A percentile compares a stretch with the other conserved stretches of the same genome.
phyloP scores from a whole-genome alignment of 2,888 invertebrate genomes.

The Idaea aversata region DNA sequence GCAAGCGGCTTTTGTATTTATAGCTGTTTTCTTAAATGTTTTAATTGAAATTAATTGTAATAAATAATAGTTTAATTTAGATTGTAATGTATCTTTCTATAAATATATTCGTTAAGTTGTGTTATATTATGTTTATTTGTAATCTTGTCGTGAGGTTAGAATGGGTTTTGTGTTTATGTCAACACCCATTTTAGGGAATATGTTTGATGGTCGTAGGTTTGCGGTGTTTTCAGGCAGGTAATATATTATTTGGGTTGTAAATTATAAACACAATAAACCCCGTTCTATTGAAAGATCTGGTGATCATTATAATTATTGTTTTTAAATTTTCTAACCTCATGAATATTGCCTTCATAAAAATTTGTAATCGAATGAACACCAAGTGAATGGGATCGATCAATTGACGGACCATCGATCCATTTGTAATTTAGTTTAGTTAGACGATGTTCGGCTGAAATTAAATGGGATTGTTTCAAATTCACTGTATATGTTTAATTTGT shows the following conservation, averaged over 20 bases:
- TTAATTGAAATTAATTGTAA: slow-evolving; percentile 19
- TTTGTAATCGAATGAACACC: slow-evolving; percentile 21
- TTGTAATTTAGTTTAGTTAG: slow-evolving; percentile 28
- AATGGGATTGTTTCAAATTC: slow-evolving; percentile 39
- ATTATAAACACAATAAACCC: not conserved
- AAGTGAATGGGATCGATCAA: slow-evolving; percentile 17
- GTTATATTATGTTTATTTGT: slow-evolving; percentile 17
- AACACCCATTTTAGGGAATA: slow-evolving; percentile 3
- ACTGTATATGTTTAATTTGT: slow-evolving; percentile 31
- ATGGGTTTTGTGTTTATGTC: slow-evolving; percentile 5
- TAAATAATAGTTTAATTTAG: slow-evolving; percentile 23
- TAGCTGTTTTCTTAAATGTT: slow-evolving; percentile 14
- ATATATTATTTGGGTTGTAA: not conserved
- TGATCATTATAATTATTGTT: slow-evolving; percentile 6
- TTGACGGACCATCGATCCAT: slow-evolving; percentile 21
- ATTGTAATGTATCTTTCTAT: slow-evolving; percentile 17
- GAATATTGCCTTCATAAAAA: slow-evolving; percentile 20
- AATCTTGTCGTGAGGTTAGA: slow-evolving; percentile 24
- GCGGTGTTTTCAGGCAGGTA: not conserved
- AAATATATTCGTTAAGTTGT: slow-evolving; percentile 12
- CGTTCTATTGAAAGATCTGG: slow-evolving; percentile 1
- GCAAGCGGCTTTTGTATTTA: slow-evolving; percentile 13
- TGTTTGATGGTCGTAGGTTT: not conserved
- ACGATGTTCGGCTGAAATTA: slow-evolving; percentile 39
- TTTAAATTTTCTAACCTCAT: slow-evolving; percentile 24